Base-by-base conservation (phyloP, 2,113 vertebrate genomes). In the Atrichornis clamosus region DNA sequence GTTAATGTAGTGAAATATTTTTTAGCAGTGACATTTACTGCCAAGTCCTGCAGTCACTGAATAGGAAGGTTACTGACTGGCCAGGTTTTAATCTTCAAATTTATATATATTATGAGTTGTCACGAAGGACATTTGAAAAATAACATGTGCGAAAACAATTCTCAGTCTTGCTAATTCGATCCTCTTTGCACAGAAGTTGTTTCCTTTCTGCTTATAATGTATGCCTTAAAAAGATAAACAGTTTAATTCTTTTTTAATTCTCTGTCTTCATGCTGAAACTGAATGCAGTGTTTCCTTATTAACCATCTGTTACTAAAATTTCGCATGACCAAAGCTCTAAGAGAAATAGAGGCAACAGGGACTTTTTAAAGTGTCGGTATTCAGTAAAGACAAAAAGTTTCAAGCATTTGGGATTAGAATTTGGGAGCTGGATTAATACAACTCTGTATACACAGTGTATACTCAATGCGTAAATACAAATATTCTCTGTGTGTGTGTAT, bases 1-100 rank as follows among this genome's bases (percentile, higher is more conserved):
- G 95, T 95, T 97, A 96, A 96, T 95, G 97, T 94, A 94, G 93
- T 95, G 94, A 97, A 95, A 93, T 96, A 97, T 97, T 97, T 97
- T 95, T 96, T 87, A 96, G 56, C 89, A 87, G 26, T 95, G 96
- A 95, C 93, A 92, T 94, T 97, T 95, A 93, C 81, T 97, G 97
- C 94, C 52, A 72, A 93, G 60, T 91, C 72, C 79, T 93, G 79
- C 82, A 97, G 79, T 86, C 32, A 76, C 60, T 76, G 93, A 95
- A 88, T 77, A 91, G 60, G 75, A 80, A 97, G 91, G 87, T 94
- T 96, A 92, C 93, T 72, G 87, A 84, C 80, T 92, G 76, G 56
- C 79, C 73, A 88, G 83, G 90, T 84, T 95, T 87, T 94, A 86
- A 59, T 78, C 91, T 93, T 96, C 86, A 47, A 58, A 94, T 96